Base-by-base conservation (phyloP, 2,113 vertebrate genomes). In the Calonectris borealis region DNA sequence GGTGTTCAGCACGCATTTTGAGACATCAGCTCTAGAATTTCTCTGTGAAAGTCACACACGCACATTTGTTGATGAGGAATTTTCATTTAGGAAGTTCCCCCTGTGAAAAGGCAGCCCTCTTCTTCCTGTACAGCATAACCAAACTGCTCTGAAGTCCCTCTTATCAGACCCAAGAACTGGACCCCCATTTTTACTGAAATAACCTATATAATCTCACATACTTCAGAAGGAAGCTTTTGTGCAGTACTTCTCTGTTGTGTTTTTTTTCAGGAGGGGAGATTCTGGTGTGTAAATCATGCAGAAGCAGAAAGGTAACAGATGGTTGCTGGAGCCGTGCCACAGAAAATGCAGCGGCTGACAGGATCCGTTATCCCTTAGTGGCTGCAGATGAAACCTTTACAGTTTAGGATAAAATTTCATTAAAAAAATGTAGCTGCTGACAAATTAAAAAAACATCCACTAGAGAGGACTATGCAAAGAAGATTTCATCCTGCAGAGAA, bases 401-500 rank as follows among this genome's bases (percentile, higher is more conserved):
- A 77, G 62, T 86, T 92, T 55, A 81, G 58, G 83, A 86, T 81
- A 94, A 92, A 90, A 88, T 88, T 81, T 90, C 18, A 70, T 80
- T 7, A 51, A 82, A 68, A 90, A 93, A 94, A 55, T 15, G 17
- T 72, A 83, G 58, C 62, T 88, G 71, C 27, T 90, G 85, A 95
- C 27, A 86, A 90, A 93, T 57, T n/a, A 55, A 92, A 93, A 87
- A 60, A 71, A 14, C 2, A 83, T 51, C 10, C 68, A 44, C 21
- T 1, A 4, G 17, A 88, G 36, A 92, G 70, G 22, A 66, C 64
- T 73, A 60, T 6, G 62, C 40, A 87, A 78, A 91, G 52, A 89
- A 65, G 20, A 75, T n/a, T 62, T 66, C 29, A 77, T 42, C 40
- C n/a, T 4, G 4, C 31, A 83, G 31, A 85, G 51, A 90, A 27